A percentile compares a stretch with the other conserved stretches of the same genome.
Evolutionary conservation across 2,888 invertebrate genomes (phyloP).

Genomic region (Drosophila eohydei): DNA sequence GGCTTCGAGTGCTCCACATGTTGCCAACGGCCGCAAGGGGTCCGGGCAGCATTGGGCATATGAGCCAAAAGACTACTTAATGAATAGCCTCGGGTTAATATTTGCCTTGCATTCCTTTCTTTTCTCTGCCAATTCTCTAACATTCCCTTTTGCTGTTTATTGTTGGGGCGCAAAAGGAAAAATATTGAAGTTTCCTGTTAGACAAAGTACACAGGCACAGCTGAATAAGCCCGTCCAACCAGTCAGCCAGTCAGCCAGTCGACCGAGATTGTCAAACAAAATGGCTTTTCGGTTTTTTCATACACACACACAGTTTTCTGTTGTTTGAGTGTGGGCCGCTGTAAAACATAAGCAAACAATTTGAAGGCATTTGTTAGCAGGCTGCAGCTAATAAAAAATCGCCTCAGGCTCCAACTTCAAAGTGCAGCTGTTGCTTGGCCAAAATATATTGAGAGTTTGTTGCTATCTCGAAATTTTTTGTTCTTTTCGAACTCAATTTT

Average conservation of each 20-base stretch:
- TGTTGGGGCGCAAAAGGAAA: slow-evolving; percentile 66
- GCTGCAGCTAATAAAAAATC: slow-evolving; percentile 37
- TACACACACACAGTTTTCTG: not conserved
- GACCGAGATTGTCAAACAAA: slow-evolving; percentile 55
- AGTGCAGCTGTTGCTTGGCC: slow-evolving; percentile 42
- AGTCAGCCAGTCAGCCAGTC: slow-evolving; percentile 20
- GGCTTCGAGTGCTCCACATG: slow-evolving; percentile 32
- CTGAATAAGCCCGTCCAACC: slow-evolving; percentile 24
- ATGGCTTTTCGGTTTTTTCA: slow-evolving; percentile 34
- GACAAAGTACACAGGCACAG: slow-evolving; percentile 40
- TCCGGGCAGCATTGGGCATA: slow-evolving; percentile 53
- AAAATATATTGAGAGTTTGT: not conserved
- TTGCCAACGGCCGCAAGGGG: not conserved
- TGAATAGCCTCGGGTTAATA: slow-evolving; percentile 76
- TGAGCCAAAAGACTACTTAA: slow-evolving; percentile 76
- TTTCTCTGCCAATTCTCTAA: slow-evolving; percentile 28
- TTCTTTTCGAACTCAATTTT: not conserved
- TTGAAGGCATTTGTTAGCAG: slow-evolving; percentile 32
- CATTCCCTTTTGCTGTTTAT: slow-evolving; percentile 53
- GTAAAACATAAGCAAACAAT: slow-evolving; percentile 50
- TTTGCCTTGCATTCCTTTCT: slow-evolving; percentile 60
- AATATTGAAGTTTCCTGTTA: slow-evolving; percentile 77
- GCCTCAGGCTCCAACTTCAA: slow-evolving; percentile 68
- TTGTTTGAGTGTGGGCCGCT: slow-evolving; percentile 12
- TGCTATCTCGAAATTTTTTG: slow-evolving; percentile 4